Base-by-base conservation (phyloP, 2,797 vertebrate genomes). In the Dallia pectoralis region DNA sequence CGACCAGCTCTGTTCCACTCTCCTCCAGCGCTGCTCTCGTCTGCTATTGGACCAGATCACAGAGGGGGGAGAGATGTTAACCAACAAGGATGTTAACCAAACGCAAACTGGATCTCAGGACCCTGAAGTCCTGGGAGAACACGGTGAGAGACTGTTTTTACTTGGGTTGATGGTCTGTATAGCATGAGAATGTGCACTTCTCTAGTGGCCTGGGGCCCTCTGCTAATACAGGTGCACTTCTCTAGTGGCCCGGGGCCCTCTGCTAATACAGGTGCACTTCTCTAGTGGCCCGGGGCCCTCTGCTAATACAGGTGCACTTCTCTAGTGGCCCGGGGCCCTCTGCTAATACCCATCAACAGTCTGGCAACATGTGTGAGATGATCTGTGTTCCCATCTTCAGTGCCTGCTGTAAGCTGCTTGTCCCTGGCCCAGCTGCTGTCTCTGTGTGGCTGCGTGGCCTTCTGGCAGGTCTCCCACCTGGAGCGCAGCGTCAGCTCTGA, bases 391-490 rank as follows among this genome's bases (percentile, higher is more conserved):
- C 61, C 53, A 27, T n/a, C 44, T 16, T 2, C n/a, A 40, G 64
- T 66, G 32, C 73, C 59, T 74, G 44, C 79, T 96, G 96, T 94
- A 85, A 91, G 86, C 88, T 91, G 89, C 72, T 71, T 83, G 77
- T 87, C 90, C 90, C 69, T 93, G 94, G 88, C 94, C 75, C 95
- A 97, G 87, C 87, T 99, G 80, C 79, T 99, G 77, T 94, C 96
- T 32, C 92, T 98, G 64, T 95, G 92, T 77, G 98, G 97, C 72
- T 89, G 95, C 6, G 95, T 99, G 85, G 97, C 95, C 16, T 89
- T 98, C 84, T 96, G 96, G 92, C 96, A 99, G 89, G 91, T 99
- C 69, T 93, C 91, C 0, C 92, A 98, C 84, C 89, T 99, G 81
- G 98, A 99, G 83, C 91, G 95, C 80, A 94, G 95, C 0, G 93